phyloP scores from a whole-genome alignment of 2,888 invertebrate genomes.

The Augochlorella aurata region DNA sequence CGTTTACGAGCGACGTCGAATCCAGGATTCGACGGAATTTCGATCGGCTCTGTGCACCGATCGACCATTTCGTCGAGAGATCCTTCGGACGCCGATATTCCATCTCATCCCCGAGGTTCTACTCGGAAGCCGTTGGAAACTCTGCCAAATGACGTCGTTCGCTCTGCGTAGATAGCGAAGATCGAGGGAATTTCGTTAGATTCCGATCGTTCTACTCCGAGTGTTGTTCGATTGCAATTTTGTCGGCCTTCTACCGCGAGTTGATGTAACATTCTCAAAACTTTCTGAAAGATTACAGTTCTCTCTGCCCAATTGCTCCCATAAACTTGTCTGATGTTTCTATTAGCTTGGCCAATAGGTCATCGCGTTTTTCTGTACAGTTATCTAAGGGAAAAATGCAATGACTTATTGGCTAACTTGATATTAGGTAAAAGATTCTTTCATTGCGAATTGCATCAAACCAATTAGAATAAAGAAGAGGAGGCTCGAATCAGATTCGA shows the following conservation, averaged over 20 bases:
- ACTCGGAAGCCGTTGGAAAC: slow-evolving; percentile 15
- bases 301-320: background rate
- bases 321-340: too few species aligned
- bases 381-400: too few species aligned
- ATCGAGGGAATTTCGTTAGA: slow-evolving; percentile 12
- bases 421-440: too few species aligned
- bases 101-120: slow-evolving; percentile 14
- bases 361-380: too few species aligned
- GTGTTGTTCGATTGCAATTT: background rate
- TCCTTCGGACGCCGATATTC: slow-evolving; percentile 20
- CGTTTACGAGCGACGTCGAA: slow-evolving; percentile 18
- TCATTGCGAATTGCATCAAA: too few species aligned
- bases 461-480: too few species aligned
- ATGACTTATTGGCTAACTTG: too few species aligned
- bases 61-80: slow-evolving; percentile 27
- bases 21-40: slow-evolving; percentile 19
- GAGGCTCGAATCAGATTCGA: too few species aligned
- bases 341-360: background rate
- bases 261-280: background rate
- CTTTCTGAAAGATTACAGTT: background rate
- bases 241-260: background rate
- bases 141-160: background rate
- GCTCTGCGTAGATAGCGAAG: background rate
- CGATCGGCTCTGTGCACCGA: slow-evolving; percentile 11
- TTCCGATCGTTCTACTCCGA: background rate